Conservation (phyloP, 2,888 invertebrate genomes). For the Pristionchus entomophagus region DNA sequence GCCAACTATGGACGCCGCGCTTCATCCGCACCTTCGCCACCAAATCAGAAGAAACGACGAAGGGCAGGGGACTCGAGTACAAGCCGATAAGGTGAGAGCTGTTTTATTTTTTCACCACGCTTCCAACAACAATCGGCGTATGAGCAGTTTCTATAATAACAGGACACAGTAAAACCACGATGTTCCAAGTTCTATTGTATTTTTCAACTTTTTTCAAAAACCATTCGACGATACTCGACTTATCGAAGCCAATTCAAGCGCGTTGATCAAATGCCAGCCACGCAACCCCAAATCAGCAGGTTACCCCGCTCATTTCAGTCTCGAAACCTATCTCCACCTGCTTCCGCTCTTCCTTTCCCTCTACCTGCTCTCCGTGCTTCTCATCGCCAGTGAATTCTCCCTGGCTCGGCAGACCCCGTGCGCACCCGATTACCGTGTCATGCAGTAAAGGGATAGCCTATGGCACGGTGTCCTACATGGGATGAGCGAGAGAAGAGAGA, state of each 20-base stretch:
- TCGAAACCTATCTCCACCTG: not conserved
- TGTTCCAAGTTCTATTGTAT: too few relatives aligned
- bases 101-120: not conserved
- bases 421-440: not conserved
- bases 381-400: not conserved
- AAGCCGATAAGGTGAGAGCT: not conserved
- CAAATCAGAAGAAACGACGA: not conserved
- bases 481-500: too few relatives aligned
- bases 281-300: not conserved
- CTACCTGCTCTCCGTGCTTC: not conserved
- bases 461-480: too few relatives aligned
- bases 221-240: too few relatives aligned
- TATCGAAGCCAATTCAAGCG: too few relatives aligned
- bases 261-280: too few relatives aligned
- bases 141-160: too few relatives aligned
- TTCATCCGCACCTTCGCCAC: not conserved
- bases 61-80: not conserved
- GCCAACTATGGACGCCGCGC: conserved; percentile 7
- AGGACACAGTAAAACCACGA: too few relatives aligned
- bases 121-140: too few relatives aligned
- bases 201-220: too few relatives aligned
- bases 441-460: not conserved
- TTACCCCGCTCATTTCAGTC: not conserved
- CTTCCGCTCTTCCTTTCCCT: not conserved
- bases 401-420: not conserved